phyloP scores from a whole-genome alignment of 2,113 vertebrate genomes.

The Bubalus kerabau region DNA sequence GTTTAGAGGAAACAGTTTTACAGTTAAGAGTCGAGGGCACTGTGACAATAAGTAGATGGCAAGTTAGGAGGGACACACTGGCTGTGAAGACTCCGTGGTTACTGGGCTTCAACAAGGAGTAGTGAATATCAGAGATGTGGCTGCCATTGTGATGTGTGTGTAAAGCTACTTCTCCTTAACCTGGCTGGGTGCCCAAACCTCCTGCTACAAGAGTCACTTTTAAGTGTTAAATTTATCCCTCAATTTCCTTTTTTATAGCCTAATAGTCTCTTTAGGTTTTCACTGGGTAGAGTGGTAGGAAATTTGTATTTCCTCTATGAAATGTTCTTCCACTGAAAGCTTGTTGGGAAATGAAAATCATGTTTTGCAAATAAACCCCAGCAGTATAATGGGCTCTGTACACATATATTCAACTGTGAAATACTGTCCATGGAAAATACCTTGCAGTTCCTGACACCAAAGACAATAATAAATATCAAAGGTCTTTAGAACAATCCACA shows the following conservation, averaged over 20 bases:
- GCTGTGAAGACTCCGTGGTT: neutral
- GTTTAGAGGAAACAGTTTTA: neutral
- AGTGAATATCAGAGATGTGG: neutral
- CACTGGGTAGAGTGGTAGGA: constrained; percentile 19
- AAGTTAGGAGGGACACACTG: neutral
- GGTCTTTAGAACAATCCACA: neutral
- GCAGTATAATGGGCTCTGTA: neutral
- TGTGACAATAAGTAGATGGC: neutral
- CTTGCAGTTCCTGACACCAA: neutral
- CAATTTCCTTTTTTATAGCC: constrained; percentile 43
- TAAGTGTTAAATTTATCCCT: constrained; percentile 61
- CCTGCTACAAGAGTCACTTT: constrained; percentile 45
- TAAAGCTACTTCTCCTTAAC: constrained; percentile 16
- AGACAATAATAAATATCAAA: neutral
- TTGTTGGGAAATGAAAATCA: constrained; percentile 38
- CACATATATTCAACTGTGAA: neutral
- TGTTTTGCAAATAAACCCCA: constrained; percentile 55
- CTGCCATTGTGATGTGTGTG: neutral
- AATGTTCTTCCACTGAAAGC: constrained; percentile 29
- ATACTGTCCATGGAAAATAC: neutral
- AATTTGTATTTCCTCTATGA: constrained; percentile 20
- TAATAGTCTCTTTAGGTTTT: constrained; percentile 45
- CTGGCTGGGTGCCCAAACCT: constrained; percentile 13
- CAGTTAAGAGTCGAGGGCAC: neutral
- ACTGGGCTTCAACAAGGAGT: neutral